Percentiles rank a stretch among this genome's conserved stretches.
Evolutionary conservation across 1,140 invertebrate genomes (phyloP).

Genomic region (Eulimnadia texana): DNA sequence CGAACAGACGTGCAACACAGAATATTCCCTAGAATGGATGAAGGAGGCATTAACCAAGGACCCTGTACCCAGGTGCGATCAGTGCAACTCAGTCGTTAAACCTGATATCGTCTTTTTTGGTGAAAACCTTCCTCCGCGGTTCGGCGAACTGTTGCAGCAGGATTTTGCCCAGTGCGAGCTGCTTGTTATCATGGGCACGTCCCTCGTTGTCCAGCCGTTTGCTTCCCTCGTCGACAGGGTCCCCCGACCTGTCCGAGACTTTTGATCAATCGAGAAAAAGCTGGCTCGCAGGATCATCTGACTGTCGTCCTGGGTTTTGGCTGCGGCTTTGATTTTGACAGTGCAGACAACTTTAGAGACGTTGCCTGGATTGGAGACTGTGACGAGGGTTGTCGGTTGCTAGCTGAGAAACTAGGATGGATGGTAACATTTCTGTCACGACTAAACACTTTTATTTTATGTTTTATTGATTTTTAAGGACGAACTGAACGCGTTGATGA

Average conservation of each 20-base stretch:
- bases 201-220: slow-evolving; percentile 86
- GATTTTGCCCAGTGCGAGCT: slow-evolving; percentile 82
- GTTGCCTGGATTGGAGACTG: slow-evolving; percentile 76
- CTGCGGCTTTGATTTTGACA: slow-evolving; percentile 49
- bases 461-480: neutral
- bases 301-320: slow-evolving; percentile 39
- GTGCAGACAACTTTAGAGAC: slow-evolving; percentile 50
- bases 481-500: neutral
- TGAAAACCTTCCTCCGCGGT: slow-evolving; percentile 64
- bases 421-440: slow-evolving; percentile 24
- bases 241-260: slow-evolving; percentile 53
- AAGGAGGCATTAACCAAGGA: slow-evolving; percentile 62
- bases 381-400: slow-evolving; percentile 60
- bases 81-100: slow-evolving; percentile 64
- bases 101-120: slow-evolving; percentile 93
- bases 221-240: slow-evolving; percentile 71
- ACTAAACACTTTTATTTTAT: neutral
- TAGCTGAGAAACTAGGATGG: slow-evolving; percentile 76
- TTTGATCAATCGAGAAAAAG: slow-evolving; percentile 69
- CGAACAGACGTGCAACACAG: slow-evolving; percentile 42
- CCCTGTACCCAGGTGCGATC: slow-evolving; percentile 54
- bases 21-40: slow-evolving; percentile 69
- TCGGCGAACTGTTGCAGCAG: slow-evolving; percentile 41
- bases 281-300: slow-evolving; percentile 39
- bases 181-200: slow-evolving; percentile 89